Conservation (phyloP, 1,140 invertebrate species). For the Drosophila lacteicornis region DNA sequence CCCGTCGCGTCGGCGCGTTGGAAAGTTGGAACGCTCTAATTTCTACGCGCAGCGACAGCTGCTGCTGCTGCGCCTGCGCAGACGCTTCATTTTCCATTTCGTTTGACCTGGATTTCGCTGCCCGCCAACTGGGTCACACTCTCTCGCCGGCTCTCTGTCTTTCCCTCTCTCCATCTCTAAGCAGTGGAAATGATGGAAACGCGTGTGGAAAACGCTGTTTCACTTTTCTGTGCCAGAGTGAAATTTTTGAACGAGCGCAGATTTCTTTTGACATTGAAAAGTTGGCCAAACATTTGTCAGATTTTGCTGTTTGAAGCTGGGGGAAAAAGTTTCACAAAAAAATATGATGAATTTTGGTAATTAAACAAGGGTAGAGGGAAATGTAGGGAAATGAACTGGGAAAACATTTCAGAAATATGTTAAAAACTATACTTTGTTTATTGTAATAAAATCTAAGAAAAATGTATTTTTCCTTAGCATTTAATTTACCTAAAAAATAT, state of each 20-base stretch:
- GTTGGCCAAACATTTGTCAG: slow-evolving; percentile 60
- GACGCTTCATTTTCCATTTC: slow-evolving; percentile 81
- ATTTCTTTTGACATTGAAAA: slow-evolving; percentile 80
- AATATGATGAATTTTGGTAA: neutral
- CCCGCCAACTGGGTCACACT: slow-evolving; percentile 69
- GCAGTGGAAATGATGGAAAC: slow-evolving; percentile 51
- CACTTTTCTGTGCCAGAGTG: slow-evolving; percentile 76
- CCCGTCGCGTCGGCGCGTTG: slow-evolving; percentile 37
- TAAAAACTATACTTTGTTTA: neutral
- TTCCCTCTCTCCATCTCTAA: too few relatives aligned
- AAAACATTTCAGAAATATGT: neutral
- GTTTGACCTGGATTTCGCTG: slow-evolving; percentile 82
- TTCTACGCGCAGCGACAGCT: slow-evolving; percentile 68
- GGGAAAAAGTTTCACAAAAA: slow-evolving; percentile 4
- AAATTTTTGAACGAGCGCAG: slow-evolving; percentile 61
- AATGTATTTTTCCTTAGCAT: too few relatives aligned
- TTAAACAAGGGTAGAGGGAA: neutral
- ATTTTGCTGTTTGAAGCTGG: slow-evolving; percentile 1
- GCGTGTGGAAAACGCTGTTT: slow-evolving; percentile 68
- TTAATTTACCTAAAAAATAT: neutral
- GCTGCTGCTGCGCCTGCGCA: slow-evolving; percentile 30
- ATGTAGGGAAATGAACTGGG: neutral
- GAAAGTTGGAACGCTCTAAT: slow-evolving; percentile 75
- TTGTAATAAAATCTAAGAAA: too few relatives aligned
- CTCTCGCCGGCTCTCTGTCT: slow-evolving; percentile 26